These are phyloP conservation scores for Aporrectodea caliginosa DNA, from an alignment of 1,140 invertebrate genomes.

Conservation along the genomic window DNA sequence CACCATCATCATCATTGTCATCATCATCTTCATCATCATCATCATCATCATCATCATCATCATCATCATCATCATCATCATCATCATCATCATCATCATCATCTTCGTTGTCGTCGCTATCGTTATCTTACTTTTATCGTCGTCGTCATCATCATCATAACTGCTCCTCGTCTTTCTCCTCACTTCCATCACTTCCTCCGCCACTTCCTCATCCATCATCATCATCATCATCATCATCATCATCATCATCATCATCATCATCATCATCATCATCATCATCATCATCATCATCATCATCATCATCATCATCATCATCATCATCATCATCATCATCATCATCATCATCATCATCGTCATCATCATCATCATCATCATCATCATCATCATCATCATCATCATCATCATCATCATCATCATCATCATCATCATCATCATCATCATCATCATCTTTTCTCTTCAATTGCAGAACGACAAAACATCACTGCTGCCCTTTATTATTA, in stretches of 20 bases:
- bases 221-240: slow-evolving; percentile 23
- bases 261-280: slow-evolving; percentile 22
- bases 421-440: slow-evolving; percentile 8
- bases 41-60: slow-evolving; percentile 3
- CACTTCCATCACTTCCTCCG: no score
- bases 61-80: slow-evolving; percentile 2
- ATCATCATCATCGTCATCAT: slow-evolving; percentile 12
- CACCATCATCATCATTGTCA: background rate
- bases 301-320: background rate
- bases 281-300: slow-evolving; percentile 21
- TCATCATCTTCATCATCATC: background rate
- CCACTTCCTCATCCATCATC: background rate
- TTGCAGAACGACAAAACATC: no score
- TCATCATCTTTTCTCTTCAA: no score
- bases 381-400: slow-evolving; percentile 10
- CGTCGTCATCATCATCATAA: background rate
- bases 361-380: slow-evolving; percentile 21
- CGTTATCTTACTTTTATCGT: background rate
- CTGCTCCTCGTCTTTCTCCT: no score
- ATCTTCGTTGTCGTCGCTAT: background rate
- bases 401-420: slow-evolving; percentile 7
- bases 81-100: slow-evolving; percentile 1
- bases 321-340: background rate
- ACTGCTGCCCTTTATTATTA: no score
- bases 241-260: slow-evolving; percentile 20